Base-by-base conservation (phyloP, 2,113 vertebrate genomes). In the Manacus vitellinus region DNA sequence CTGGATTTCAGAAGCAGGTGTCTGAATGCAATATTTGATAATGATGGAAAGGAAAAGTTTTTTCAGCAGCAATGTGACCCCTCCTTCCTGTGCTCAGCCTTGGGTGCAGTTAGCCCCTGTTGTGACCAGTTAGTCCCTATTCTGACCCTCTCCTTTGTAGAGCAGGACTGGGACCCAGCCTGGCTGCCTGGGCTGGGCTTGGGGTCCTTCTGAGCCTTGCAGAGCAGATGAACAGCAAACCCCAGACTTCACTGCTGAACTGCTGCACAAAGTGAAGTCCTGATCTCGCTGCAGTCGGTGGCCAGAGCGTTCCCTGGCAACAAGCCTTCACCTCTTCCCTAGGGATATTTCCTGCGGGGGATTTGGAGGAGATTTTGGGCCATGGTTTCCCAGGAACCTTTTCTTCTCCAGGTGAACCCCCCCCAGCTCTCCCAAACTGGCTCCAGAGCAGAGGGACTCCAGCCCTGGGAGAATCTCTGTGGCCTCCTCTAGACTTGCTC, bases 171-270 rank as follows among this genome's bases (percentile, higher is more conserved):
- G 24, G 10, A 5, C 41, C n/a, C 44, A 78, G 47, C 83, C 61
- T 2, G 56, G 3, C n/a, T 16, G 33, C 54, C 2, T 3, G 10
- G 33, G 46, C 3, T 3, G 5, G 35, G 2, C 18, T 24, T 16
- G 4, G 1, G 7, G 15, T 17, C 35, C 30, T 14, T 17, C 52
- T 8, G 62, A 72, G 30, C 65, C 18, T 24, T 1, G 2, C 0
- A 3, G 43, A 30, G 65, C 23, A 33, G 62, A 55, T 10, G 33
- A 25, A 13, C 27, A 30, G 28, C 28, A 39, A 46, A 80, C 1
- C 8, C 22, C 6, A 13, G 33, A 16, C 76, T 66, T 19, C 33
- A 9, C 58, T 44, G 4, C 9, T 49, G 8, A 61, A 21, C 33
- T 5, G 58, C 27, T 9, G 41, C 3, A 51, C 24, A 5, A 8